phyloP scores from a whole-genome alignment of 2,797 vertebrate genomes.

The Premnoplex brunnescens region DNA sequence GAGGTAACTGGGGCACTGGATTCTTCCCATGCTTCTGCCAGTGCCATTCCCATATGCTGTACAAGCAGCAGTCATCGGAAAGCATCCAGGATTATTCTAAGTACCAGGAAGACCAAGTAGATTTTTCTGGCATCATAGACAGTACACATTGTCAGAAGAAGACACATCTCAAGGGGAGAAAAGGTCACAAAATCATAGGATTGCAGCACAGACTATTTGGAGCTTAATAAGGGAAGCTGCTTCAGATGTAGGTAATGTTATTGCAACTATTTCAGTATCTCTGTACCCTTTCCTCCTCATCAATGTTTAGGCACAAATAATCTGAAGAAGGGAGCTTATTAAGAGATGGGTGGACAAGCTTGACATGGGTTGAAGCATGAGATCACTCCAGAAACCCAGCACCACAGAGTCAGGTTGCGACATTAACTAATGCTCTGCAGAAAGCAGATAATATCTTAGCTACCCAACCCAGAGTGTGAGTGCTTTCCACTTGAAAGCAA shows the following conservation, averaged over 20 bases:
- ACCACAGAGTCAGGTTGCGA: not conserved
- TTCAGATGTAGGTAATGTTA: not conserved
- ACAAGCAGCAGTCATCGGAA: not conserved
- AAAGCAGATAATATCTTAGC: not conserved
- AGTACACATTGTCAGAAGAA: not conserved
- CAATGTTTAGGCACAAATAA: not conserved
- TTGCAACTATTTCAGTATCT: not conserved
- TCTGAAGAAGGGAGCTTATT: not conserved
- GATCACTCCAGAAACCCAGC: accelerated
- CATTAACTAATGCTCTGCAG: not conserved
- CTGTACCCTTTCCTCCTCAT: not conserved
- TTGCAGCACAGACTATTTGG: not conserved
- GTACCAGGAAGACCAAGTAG: not conserved
- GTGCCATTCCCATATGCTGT: not conserved
- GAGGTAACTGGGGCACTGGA: not conserved
- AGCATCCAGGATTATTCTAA: not conserved
- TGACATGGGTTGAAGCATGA: not conserved
- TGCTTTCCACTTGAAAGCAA: not conserved
- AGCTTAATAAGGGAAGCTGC: not conserved
- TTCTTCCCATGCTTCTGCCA: not conserved
- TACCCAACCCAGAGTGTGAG: not conserved
- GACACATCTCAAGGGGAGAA: not conserved
- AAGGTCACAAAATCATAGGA: not conserved
- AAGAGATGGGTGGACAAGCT: not conserved
- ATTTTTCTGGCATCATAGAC: not conserved